A percentile compares a stretch with the other conserved stretches of the same genome.
phyloP scores from a whole-genome alignment of 2,113 vertebrate species.

The Limanda limanda region DNA sequence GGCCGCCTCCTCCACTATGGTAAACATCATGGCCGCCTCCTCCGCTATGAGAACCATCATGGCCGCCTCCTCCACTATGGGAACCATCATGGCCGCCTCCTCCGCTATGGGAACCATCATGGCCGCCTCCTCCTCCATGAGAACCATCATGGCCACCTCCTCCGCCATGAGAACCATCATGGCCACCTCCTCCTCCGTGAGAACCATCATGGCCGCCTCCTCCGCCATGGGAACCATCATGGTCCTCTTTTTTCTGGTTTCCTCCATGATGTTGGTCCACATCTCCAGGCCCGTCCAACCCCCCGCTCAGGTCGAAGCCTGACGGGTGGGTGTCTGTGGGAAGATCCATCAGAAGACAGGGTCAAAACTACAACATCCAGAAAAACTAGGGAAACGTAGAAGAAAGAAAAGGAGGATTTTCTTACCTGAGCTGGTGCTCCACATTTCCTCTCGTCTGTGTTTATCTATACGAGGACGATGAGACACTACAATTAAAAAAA shows the following conservation, averaged over 20 bases:
- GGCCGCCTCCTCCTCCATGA: neutral
- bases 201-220: neutral
- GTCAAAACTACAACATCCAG: neutral
- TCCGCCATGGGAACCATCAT: neutral
- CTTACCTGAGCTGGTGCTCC: conserved; percentile 11
- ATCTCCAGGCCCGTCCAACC: neutral
- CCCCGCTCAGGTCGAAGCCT: conserved; percentile 6
- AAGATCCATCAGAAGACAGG: neutral
- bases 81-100: no score
- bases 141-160: neutral
- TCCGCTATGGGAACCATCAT: no score
- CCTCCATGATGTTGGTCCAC: neutral
- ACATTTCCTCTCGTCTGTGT: conserved; percentile 18
- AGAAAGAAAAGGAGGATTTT: neutral
- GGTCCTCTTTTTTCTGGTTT: neutral
- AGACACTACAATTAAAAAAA: neutral
- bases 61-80: no score
- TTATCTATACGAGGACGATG: neutral
- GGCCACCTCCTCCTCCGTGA: no score
- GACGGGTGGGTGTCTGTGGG: neutral
- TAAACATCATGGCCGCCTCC: no score
- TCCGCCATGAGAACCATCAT: no score
- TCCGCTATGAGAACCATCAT: no score
- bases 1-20: no score
- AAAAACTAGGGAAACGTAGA: neutral